Evolutionary conservation across 2,888 invertebrate genomes (phyloP).

Genomic region (Nysson spinosus): DNA sequence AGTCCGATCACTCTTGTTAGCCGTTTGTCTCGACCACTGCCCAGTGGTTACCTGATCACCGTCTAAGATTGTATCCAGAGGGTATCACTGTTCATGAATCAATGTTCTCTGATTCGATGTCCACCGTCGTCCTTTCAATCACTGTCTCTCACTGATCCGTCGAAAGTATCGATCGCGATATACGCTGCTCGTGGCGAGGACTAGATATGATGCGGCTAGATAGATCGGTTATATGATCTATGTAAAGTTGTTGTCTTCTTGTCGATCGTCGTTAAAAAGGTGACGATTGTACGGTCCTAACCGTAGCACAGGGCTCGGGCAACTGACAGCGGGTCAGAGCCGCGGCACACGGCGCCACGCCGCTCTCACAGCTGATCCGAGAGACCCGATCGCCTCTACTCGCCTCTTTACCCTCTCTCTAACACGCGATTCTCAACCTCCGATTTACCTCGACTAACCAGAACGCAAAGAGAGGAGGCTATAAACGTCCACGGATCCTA

Average conservation of each 20-base stretch:
- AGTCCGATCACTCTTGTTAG: slow-evolving; percentile 11
- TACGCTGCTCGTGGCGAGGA: slow-evolving; percentile 14
- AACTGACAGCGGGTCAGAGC: slow-evolving; percentile 76
- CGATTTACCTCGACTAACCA: slow-evolving; percentile 25
- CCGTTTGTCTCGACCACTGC: too few species aligned
- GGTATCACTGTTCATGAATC: background rate
- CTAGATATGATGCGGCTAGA: slow-evolving; percentile 21
- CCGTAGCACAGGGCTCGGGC: slow-evolving; percentile 77
- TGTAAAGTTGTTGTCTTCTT: slow-evolving; percentile 24
- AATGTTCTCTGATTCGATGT: too few species aligned
- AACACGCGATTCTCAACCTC: slow-evolving; percentile 55
- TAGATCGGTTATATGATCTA: slow-evolving; percentile 1
- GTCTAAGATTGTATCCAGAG: slow-evolving; percentile 4
- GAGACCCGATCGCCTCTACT: slow-evolving; percentile 60
- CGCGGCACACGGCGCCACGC: slow-evolving; percentile 70
- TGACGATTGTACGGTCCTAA: slow-evolving; percentile 73
- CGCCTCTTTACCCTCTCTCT: slow-evolving; percentile 60
- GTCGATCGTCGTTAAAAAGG: slow-evolving; percentile 51
- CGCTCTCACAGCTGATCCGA: slow-evolving; percentile 72
- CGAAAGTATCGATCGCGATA: too few species aligned
- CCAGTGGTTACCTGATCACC: background rate
- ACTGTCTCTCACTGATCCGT: slow-evolving; percentile 7
- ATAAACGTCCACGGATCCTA: too few species aligned
- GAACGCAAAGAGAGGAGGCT: too few species aligned
- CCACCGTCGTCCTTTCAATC: slow-evolving; percentile 14